Evolutionary conservation across 2,113 vertebrate genomes (phyloP), one percentile per base, ranked within the genome.

Genomic region (Sapayoa aenigma): DNA sequence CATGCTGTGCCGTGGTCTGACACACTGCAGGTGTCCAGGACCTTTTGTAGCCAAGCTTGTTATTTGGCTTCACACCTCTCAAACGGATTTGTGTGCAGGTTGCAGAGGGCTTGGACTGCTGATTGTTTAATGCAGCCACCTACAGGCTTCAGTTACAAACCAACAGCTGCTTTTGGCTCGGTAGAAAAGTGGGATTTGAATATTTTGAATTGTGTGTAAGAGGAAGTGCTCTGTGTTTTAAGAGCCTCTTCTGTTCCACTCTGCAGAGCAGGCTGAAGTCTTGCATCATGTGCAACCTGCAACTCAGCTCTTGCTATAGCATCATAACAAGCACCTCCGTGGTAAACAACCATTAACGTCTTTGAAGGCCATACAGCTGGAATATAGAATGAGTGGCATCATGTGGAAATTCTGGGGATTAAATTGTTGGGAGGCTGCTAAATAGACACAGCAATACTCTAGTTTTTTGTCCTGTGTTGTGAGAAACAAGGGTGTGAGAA

Each of bases 261-360:
- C 27, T 62, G 9, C 62, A 77, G 87, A 28, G 37, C 8, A 1
- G 79, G 53, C 75, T 75, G 58, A 65, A 75, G 35, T 31, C 63
- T 47, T n/a, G n/a, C 37, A 20, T 52, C 27, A 6, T 5, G 68
- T 49, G 69, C 24, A 10, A 0, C 2, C 22, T 17, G 42, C 56
- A n/a, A 9, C 33, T 81, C 4, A 3, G 11, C 68, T 86, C 30
- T 80, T 12, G 2, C 41, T 69, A 0, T 0, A 0, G 35, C 37
- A 8, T 11, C 0, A 0, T 27, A 41, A 49, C 30, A 41, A 76
- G 55, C 56, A 65, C 28, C 27, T 80, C 59, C 21, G 3, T n/a
- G 18, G 44, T 20, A 62, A 84, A 63, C 55, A 79, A 66, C 46
- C 79, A 2, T 53, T 58, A 28, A 67, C 13, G n/a, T 50, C 68